Conservation (phyloP, 1,140 invertebrate species). For the Scaptomyza pallida region DNA sequence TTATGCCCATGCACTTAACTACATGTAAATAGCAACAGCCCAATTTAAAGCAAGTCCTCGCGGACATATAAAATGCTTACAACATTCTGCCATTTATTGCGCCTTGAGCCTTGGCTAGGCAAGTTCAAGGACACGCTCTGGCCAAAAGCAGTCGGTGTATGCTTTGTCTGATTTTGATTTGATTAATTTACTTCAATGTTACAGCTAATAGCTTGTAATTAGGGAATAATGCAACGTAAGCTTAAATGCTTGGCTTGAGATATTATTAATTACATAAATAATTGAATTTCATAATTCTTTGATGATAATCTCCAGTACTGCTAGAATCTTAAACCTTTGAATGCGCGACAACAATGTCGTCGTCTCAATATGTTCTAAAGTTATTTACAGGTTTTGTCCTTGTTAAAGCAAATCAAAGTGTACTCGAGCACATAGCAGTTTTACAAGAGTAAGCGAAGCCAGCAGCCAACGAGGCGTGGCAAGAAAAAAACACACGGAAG, state of each 20-base stretch:
- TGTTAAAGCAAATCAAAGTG: slow-evolving; percentile 44
- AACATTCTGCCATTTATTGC: slow-evolving; percentile 20
- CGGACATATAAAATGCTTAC: slow-evolving; percentile 28
- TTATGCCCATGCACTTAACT: neutral
- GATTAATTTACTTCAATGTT: slow-evolving; percentile 23
- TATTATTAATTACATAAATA: neutral
- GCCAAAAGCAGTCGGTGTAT: slow-evolving; percentile 1
- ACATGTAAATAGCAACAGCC: slow-evolving; percentile 3
- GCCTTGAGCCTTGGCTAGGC: slow-evolving; percentile 36
- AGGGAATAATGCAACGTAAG: slow-evolving; percentile 21
- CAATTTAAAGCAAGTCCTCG: slow-evolving; percentile 9
- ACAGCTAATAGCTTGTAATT: slow-evolving; percentile 51
- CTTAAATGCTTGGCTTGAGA: neutral
- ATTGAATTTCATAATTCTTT: neutral
- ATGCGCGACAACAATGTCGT: neutral
- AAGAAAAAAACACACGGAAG: slow-evolving; percentile 73
- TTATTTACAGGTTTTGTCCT: slow-evolving; percentile 25
- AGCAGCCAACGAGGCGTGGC: slow-evolving; percentile 49
- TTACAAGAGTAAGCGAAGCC: slow-evolving; percentile 4
- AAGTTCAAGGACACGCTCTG: slow-evolving; percentile 54
- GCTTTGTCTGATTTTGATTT: slow-evolving; percentile 41
- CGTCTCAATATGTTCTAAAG: neutral
- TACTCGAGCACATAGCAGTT: slow-evolving; percentile 15
- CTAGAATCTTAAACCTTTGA: too few relatives aligned
- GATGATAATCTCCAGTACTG: too few relatives aligned